These are phyloP conservation scores for Idris sp. DNA, from an alignment of 1,140 invertebrate species.

Conservation along the genomic window DNA sequence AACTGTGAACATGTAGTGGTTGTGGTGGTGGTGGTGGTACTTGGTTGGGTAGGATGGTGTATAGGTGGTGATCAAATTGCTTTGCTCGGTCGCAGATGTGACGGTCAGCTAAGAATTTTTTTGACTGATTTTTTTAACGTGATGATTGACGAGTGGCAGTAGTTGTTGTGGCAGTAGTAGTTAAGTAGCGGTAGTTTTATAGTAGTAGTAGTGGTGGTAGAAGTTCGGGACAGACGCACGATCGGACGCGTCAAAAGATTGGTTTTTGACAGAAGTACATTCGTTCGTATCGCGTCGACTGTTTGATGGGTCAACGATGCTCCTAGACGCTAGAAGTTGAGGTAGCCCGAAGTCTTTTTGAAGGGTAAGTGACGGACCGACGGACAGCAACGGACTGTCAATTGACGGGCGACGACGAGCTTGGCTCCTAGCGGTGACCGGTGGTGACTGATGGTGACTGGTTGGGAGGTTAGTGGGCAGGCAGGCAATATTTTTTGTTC, in stretches of 20 bases:
- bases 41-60: conserved; percentile 76
- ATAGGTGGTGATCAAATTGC: conserved; percentile 77
- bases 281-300: conserved; percentile 71
- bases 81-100: conserved; percentile 76
- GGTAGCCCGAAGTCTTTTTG: conserved; percentile 72
- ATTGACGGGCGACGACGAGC: conserved; percentile 72
- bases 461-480: conserved; percentile 79
- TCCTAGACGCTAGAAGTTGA: conserved; percentile 72
- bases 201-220: conserved; percentile 64
- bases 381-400: conserved; percentile 74
- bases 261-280: conserved; percentile 71
- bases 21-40: conserved; percentile 74
- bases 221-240: conserved; percentile 73
- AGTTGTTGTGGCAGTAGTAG: conserved; percentile 68
- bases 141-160: conserved; percentile 75
- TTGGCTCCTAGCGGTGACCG: conserved; percentile 74
- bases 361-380: conserved; percentile 72
- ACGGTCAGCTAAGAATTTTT: conserved; percentile 70
- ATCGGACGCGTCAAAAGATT: conserved; percentile 70
- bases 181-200: conserved; percentile 68
- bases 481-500: conserved; percentile 76
- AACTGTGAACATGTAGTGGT: conserved; percentile 78
- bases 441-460: conserved; percentile 78
- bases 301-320: conserved; percentile 72
- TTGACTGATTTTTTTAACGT: conserved; percentile 65